Percentiles rank a stretch among this genome's conserved stretches.
These are phyloP conservation scores for Halesus radiatus DNA, from an alignment of 1,140 invertebrate species.

Conservation along the genomic window DNA sequence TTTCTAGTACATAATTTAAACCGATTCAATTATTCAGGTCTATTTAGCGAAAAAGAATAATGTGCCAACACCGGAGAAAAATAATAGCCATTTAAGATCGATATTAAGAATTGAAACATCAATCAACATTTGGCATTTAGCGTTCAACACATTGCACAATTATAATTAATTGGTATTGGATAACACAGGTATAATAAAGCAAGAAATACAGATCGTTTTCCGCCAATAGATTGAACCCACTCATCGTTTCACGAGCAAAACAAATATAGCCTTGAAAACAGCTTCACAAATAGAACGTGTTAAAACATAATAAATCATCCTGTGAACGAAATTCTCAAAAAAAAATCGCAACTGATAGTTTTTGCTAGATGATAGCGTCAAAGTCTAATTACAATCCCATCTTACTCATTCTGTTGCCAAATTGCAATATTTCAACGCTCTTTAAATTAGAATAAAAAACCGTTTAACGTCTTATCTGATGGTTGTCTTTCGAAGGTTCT, in stretches of 20 bases:
- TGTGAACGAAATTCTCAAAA: too few relatives aligned
- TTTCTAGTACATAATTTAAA: too few relatives aligned
- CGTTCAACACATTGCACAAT: constrained; percentile 3
- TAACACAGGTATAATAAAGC: neutral
- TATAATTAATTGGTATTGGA: neutral
- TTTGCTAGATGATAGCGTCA: neutral
- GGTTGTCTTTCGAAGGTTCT: neutral
- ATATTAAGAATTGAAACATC: neutral
- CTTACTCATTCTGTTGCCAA: neutral
- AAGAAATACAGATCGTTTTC: neutral
- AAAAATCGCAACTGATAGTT: neutral
- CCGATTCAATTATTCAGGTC: too few relatives aligned
- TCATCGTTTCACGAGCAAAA: neutral
- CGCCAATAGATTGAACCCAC: neutral
- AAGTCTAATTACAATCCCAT: neutral
- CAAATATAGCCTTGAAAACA: constrained; percentile 24
- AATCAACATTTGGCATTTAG: neutral
- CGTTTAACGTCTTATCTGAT: neutral
- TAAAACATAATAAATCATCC: constrained; percentile 4
- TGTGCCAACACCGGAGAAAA: too few relatives aligned
- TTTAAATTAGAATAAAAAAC: constrained; percentile 7
- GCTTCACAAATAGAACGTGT: neutral
- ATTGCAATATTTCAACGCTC: neutral
- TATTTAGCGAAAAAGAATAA: too few relatives aligned
- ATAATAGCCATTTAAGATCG: too few relatives aligned